Conservation (phyloP, 1,140 invertebrate genomes). For the Drepana arcuata region DNA sequence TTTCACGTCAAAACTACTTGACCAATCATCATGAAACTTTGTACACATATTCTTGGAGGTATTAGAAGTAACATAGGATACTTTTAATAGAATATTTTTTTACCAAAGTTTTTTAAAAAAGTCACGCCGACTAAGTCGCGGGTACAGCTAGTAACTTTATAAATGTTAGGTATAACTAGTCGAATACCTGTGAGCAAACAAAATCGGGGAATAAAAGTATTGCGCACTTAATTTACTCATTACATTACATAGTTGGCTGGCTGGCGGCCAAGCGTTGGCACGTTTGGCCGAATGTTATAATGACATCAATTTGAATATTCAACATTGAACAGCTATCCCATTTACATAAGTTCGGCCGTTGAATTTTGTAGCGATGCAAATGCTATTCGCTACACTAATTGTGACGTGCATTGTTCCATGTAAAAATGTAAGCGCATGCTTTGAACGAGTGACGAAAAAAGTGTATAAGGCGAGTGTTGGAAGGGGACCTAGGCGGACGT, state of each 20-base stretch:
- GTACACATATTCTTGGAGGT: no score
- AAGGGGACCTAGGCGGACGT: no score
- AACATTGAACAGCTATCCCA: slow-evolving; percentile 64
- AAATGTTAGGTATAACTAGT: no score
- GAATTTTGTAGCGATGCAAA: slow-evolving; percentile 60
- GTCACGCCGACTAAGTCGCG: no score
- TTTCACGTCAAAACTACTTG: no score
- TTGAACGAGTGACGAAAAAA: no score
- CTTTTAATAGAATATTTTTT: no score
- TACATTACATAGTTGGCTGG: slow-evolving; percentile 52
- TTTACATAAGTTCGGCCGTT: slow-evolving; percentile 68
- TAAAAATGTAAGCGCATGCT: slow-evolving; percentile 3
- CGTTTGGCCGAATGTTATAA: slow-evolving; percentile 65
- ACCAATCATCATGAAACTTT: no score
- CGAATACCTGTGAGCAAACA: neutral
- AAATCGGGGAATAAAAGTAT: neutral
- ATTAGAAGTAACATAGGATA: no score
- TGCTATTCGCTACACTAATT: slow-evolving; percentile 42
- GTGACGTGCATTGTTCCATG: slow-evolving; percentile 32
- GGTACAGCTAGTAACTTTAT: no score
- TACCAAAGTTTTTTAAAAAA: no score
- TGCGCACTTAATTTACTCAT: slow-evolving; percentile 52
- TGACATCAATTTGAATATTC: slow-evolving; percentile 72
- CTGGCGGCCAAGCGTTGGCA: slow-evolving; percentile 52
- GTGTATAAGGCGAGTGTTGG: no score